Evolutionary conservation across 2,797 vertebrate species (phyloP), one percentile per base, ranked within the genome.

Genomic region (Anabas testudineus): DNA sequence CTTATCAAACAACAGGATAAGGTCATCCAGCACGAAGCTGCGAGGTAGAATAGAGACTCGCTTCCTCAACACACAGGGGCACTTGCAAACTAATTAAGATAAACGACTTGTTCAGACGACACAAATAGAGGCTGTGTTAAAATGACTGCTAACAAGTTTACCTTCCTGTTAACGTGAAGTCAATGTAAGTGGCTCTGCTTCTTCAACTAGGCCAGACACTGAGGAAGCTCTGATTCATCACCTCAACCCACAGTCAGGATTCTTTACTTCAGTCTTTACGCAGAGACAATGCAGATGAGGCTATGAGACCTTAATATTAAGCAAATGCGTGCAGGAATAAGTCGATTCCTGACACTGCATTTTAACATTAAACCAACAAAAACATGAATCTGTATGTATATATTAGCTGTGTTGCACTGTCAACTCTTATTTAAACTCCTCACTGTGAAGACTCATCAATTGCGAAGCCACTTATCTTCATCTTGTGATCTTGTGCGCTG

Each of bases 201-300:
- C 71, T 52, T 63, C 62, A 91, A 85, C 65, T 87, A 74, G 88
- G 90, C 68, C 87, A 88, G 57, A 77, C 62, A 51, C 73, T 51
- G 53, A 73, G 90, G 85, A 86, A 91, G 73, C 57, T 41, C 22
- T 3, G 42, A 53, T 36, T 81, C 45, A 47, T 65, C 68, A 75
- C 65, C 52, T 60, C 81, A 70, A 58, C 56, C 62, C 51, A 19
- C 63, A 82, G 71, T 70, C 58, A 55, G 63, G 52, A 10, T 30
- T 32, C 57, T 58, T 64, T 39, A 67, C 37, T n/a, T 42, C 8
- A 48, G 52, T 18, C 65, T 26, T 34, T 5, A 52, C 43, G 37
- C 52, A 22, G 10, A 67, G 43, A 54, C 53, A 10, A 34, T 0
- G n/a, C 34, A 54, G 41, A 53, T 1, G 1, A 30, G n/a, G 14